These are phyloP conservation scores for Sarcophaga bullata DNA, from an alignment of 1,140 invertebrate genomes.

Conservation along the genomic window DNA sequence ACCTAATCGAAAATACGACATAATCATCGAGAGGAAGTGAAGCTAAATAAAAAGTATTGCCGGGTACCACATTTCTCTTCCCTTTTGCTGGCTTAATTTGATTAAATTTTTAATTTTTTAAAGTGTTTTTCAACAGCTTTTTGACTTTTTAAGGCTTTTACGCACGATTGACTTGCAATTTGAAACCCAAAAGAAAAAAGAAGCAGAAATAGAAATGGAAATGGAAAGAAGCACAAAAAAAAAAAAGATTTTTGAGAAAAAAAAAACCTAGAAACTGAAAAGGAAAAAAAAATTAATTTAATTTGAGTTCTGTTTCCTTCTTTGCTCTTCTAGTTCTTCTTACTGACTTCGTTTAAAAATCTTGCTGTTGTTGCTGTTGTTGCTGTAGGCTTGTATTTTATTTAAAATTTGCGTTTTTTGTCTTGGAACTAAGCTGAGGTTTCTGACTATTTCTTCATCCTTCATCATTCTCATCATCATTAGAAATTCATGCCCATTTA, in stretches of 20 bases:
- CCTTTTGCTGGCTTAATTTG: background rate
- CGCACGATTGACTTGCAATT: slow-evolving; percentile 15
- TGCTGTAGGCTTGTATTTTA: background rate
- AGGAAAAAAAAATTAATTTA: too few relatives aligned
- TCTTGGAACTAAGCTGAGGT: background rate
- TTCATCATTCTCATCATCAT: background rate
- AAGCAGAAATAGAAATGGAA: background rate
- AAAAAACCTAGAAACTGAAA: too few relatives aligned
- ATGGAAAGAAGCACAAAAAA: too few relatives aligned
- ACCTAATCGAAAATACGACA: too few relatives aligned
- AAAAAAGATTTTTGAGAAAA: too few relatives aligned
- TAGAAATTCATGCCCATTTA: background rate
- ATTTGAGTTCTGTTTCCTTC: too few relatives aligned
- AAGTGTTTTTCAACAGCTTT: background rate
- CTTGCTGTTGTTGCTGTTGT: background rate
- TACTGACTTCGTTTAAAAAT: too few relatives aligned
- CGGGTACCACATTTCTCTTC: too few relatives aligned
- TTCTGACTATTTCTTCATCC: background rate
- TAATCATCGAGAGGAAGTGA: too few relatives aligned
- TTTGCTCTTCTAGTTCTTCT: too few relatives aligned
- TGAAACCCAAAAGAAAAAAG: background rate
- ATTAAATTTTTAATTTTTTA: slow-evolving; percentile 25
- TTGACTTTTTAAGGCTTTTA: background rate
- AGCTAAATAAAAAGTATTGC: too few relatives aligned
- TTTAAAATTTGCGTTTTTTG: background rate